These are phyloP conservation scores for Xanthorhoe spadicearia DNA, from an alignment of 2,888 invertebrate species.

Conservation along the genomic window DNA sequence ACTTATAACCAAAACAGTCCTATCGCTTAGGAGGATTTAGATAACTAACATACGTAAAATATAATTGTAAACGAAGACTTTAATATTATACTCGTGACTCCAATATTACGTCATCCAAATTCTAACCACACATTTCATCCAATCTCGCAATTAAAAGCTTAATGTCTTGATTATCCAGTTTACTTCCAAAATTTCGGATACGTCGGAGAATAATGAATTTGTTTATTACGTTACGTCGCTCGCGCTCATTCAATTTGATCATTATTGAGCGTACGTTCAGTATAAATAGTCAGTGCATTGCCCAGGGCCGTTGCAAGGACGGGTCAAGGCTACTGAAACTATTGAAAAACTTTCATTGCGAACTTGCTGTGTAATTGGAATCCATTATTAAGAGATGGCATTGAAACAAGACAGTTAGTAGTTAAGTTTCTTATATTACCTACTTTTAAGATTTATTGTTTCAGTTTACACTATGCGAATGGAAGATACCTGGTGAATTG, in stretches of 20 bases:
- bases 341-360: background rate
- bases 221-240: conserved; percentile 26
- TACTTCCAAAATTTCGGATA: conserved; percentile 21
- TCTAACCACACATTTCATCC: conserved; percentile 3
- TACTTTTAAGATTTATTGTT: too few relatives aligned
- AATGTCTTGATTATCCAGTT: conserved; percentile 25
- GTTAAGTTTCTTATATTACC: background rate
- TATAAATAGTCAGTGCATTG: conserved; percentile 52
- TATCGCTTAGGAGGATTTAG: too few relatives aligned
- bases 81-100: too few relatives aligned
- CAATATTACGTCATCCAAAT: background rate
- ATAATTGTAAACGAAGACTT: too few relatives aligned
- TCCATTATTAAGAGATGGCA: background rate
- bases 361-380: background rate
- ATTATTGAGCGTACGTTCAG: conserved; percentile 42
- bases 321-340: conserved; percentile 12
- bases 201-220: conserved; percentile 20
- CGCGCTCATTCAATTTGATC: conserved; percentile 31
- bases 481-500: too few relatives aligned
- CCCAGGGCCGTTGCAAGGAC: conserved; percentile 33
- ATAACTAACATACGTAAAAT: too few relatives aligned
- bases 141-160: conserved; percentile 4
- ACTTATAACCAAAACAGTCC: too few relatives aligned
- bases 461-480: too few relatives aligned
- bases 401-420: background rate